Evolutionary conservation across 2,888 invertebrate species (phyloP).

Genomic region (Leptopilina myrica): DNA sequence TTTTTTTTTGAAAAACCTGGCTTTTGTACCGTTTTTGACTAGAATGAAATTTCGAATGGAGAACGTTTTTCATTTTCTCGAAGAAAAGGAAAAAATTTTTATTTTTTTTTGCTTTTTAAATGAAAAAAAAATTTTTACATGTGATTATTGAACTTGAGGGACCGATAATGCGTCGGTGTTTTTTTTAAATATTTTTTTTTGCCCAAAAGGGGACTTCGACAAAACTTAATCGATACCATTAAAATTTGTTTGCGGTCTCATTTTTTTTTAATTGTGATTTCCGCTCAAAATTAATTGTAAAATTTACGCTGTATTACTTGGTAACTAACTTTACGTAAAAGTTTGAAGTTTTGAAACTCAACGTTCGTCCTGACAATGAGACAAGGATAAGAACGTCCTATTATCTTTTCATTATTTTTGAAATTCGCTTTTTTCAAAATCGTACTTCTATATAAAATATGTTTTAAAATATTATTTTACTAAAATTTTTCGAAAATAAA

Average conservation of each 20-base stretch:
- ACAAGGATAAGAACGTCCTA: constrained; percentile 49
- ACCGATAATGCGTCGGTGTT: constrained; percentile 75
- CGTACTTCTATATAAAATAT: too few species aligned
- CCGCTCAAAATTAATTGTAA: constrained; percentile 66
- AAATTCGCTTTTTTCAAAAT: not conserved
- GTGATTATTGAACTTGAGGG: constrained; percentile 61
- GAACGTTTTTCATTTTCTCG: constrained; percentile 43
- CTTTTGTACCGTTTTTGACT: constrained; percentile 76
- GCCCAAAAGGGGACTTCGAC: constrained; percentile 77
- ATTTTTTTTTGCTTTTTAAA: not conserved
- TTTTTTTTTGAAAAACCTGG: constrained; percentile 50
- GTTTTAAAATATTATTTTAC: too few species aligned
- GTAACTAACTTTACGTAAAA: constrained; percentile 74
- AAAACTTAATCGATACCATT: constrained; percentile 75
- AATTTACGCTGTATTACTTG: constrained; percentile 72
- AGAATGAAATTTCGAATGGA: constrained; percentile 74
- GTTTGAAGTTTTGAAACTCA: constrained; percentile 71
- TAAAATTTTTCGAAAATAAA: too few species aligned
- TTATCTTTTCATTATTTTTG: constrained; percentile 12
- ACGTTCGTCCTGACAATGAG: constrained; percentile 63
- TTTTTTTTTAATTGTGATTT: constrained; percentile 48
- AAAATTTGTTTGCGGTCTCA: constrained; percentile 58
- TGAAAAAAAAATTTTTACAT: constrained; percentile 46
- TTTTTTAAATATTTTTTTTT: constrained; percentile 51
- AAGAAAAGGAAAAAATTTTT: constrained; percentile 18